Evolutionary conservation across 2,888 invertebrate genomes (phyloP), one percentile per base, ranked within the genome.

Genomic region (Phasia obesa): DNA sequence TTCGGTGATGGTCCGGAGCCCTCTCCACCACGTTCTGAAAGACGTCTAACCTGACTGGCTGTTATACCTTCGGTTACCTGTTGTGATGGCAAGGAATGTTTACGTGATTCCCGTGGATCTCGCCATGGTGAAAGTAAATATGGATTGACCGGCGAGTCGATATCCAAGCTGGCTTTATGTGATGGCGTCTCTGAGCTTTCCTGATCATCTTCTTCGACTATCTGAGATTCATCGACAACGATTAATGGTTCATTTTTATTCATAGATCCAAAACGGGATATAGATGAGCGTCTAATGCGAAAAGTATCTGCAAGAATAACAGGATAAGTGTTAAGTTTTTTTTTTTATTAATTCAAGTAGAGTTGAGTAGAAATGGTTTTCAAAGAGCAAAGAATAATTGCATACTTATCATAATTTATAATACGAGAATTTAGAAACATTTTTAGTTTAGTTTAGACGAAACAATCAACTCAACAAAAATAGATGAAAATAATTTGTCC

Each of bases 1-100:
- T 94, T 93, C 0, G 96, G 95, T 38, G 95, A 94, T 1, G 95
- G 95, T 0, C 95, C 96, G 0, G 94, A 94, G 7, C 95, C 93
- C 88, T 96, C 96, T 0, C 94, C 94, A 1, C 96, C 95, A 65
- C 95, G 93, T 87, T 97, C 97, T 42, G 96, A 97, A 42, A 97
- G 92, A 19, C 97, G 93, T 27, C 97, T 93, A 67, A 97, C 96
- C 93, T 97, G 96, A 86, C 96, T 96, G 49, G 97, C 97, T 53
- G 96, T 97, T 77, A 96, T 97, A 64, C 97, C 97, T 75, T 96
- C 94, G 27, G 95, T 95, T 87, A 96, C 97, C 86, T 96, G 95
- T 2, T 96, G 96, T 0, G 96, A 96, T 2, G 97, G 97, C 86
- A 97, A 92, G 25, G 96, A 97, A 88, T 96, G 95, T 88, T 97